Percentiles rank a stretch among this genome's conserved stretches.
These are phyloP conservation scores for Diorhabda carinulata DNA, from an alignment of 1,140 invertebrate genomes.

Conservation along the genomic window DNA sequence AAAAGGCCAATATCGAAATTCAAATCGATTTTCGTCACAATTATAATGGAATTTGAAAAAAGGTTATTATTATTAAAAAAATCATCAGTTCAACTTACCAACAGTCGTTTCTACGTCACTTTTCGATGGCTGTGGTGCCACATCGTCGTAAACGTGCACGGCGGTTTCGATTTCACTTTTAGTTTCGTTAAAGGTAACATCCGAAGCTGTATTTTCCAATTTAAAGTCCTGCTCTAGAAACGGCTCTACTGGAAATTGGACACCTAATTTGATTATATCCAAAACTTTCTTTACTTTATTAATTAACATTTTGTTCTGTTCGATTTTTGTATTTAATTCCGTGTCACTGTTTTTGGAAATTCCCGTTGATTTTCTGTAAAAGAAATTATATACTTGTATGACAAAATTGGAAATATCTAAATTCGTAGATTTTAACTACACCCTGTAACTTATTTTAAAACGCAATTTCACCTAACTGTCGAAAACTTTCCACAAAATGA, in stretches of 20 bases:
- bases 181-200: background rate
- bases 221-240: background rate
- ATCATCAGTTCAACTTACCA: too few species aligned
- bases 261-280: slow-evolving; percentile 20
- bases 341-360: too few species aligned
- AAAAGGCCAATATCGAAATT: too few species aligned
- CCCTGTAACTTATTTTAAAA: background rate
- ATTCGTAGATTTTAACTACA: background rate
- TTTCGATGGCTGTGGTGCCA: too few species aligned
- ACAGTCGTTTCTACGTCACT: too few species aligned
- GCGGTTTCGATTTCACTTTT: background rate
- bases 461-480: background rate
- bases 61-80: too few species aligned
- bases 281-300: slow-evolving; percentile 25
- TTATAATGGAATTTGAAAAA: too few species aligned
- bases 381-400: background rate
- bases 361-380: background rate
- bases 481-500: background rate
- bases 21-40: too few species aligned
- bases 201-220: background rate
- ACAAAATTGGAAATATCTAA: background rate
- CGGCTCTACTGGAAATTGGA: background rate
- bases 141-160: too few species aligned
- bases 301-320: slow-evolving; percentile 30
- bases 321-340: slow-evolving; percentile 23